Percentiles rank a stretch among this genome's conserved stretches.
These are phyloP conservation scores for Acipenser oxyrinchus DNA, from an alignment of 2,797 vertebrate species.

Conservation along the genomic window DNA sequence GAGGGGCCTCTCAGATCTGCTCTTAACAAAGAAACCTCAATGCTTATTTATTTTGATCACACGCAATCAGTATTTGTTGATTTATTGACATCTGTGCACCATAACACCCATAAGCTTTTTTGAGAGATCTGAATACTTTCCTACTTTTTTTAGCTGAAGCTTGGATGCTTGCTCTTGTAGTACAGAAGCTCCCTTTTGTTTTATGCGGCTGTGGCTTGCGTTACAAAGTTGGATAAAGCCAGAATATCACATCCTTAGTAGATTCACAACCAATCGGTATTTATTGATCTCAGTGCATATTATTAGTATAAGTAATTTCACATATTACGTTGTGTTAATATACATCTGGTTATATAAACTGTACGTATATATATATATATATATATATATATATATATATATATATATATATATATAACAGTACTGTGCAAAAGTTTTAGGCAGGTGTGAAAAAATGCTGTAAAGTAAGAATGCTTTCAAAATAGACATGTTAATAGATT, in stretches of 20 bases:
- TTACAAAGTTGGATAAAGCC: constrained; percentile 2
- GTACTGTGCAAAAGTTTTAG: too few relatives aligned
- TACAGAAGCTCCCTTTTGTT: constrained; percentile 1
- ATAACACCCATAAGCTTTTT: constrained; percentile 45
- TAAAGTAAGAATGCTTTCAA: too few relatives aligned
- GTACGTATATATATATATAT: too few relatives aligned
- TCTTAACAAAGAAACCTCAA: constrained; percentile 55
- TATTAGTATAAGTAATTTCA: background rate
- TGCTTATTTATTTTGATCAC: constrained; percentile 58
- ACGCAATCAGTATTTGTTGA: constrained; percentile 58
- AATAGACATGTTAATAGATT: too few relatives aligned
- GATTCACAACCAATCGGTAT: background rate
- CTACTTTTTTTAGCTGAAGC: background rate
- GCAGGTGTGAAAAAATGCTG: too few relatives aligned
- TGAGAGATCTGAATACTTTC: constrained; percentile 34
- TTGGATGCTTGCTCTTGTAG: background rate
- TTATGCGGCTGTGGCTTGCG: background rate
- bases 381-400: too few relatives aligned
- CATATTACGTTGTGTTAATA: background rate
- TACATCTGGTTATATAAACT: too few relatives aligned
- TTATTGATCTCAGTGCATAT: background rate
- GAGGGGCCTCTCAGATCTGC: constrained; percentile 51
- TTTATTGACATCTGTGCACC: constrained; percentile 54
- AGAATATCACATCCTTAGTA: constrained; percentile 5
- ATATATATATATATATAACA: too few relatives aligned